phyloP scores from a whole-genome alignment of 2,888 invertebrate species.

The Mythimna albipuncta region DNA sequence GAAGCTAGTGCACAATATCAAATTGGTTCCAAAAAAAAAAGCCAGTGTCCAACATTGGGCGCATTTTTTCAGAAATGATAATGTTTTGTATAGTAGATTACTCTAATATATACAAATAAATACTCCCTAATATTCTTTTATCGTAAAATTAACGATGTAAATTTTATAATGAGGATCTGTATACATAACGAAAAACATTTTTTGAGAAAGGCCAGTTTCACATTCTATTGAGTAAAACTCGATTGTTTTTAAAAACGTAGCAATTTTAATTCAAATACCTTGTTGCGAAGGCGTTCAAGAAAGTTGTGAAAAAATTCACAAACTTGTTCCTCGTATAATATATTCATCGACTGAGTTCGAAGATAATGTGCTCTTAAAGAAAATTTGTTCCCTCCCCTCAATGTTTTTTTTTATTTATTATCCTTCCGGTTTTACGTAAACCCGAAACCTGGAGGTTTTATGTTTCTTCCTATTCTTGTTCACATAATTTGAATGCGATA shows the following conservation, averaged over 20 bases:
- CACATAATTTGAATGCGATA: constrained; percentile 21
- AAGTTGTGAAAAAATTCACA: constrained; percentile 65
- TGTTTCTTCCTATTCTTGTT: constrained; percentile 25
- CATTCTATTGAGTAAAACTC: neutral
- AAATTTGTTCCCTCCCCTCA: constrained; percentile 19
- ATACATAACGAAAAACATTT: neutral
- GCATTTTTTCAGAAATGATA: neutral
- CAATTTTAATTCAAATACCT: constrained; percentile 65
- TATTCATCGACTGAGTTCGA: constrained; percentile 64
- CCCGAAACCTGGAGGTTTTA: constrained; percentile 34
- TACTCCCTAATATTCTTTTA: neutral
- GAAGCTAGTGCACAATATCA: too few species aligned
- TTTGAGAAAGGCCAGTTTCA: neutral
- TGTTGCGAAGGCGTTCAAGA: constrained; percentile 50
- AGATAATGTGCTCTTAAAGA: constrained; percentile 38
- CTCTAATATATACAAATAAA: too few species aligned
- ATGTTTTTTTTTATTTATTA: constrained; percentile 52
- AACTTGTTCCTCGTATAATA: constrained; percentile 62
- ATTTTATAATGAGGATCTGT: neutral
- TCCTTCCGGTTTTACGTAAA: constrained; percentile 14
- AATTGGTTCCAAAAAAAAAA: too few species aligned
- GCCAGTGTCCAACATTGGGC: neutral
- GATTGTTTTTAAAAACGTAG: constrained; percentile 8
- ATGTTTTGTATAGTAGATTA: neutral
- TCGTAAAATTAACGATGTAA: neutral